Evolutionary conservation across 2,797 vertebrate genomes (phyloP).

Genomic region (Erpetoichthys calabaricus): DNA sequence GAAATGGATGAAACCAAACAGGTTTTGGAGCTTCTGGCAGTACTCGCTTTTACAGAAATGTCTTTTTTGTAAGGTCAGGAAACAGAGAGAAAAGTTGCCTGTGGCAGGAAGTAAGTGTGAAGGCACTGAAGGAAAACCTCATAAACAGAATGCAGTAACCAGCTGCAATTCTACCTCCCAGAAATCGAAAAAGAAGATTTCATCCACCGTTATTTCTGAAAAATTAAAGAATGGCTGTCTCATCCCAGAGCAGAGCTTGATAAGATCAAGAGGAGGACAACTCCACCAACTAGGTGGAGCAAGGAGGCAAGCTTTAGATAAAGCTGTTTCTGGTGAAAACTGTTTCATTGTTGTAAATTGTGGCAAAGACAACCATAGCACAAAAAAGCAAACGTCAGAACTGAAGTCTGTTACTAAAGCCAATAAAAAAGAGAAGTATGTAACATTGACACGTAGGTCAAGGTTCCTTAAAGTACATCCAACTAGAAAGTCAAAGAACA

Average conservation of each 20-base stretch:
- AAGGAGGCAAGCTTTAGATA: too few relatives aligned
- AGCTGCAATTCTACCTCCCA: not conserved
- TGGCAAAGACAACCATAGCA: too few relatives aligned
- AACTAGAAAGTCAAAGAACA: too few relatives aligned
- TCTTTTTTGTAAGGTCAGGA: slow-evolving; percentile 28
- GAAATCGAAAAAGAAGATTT: not conserved
- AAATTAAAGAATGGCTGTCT: not conserved
- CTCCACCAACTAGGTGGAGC: too few relatives aligned
- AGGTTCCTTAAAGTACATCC: too few relatives aligned
- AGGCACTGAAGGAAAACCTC: not conserved
- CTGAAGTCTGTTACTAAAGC: too few relatives aligned
- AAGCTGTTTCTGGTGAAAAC: too few relatives aligned
- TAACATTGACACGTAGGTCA: too few relatives aligned
- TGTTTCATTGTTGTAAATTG: too few relatives aligned
- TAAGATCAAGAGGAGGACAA: too few relatives aligned
- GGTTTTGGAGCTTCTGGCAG: slow-evolving; percentile 34
- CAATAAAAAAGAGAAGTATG: too few relatives aligned
- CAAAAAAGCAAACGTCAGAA: too few relatives aligned
- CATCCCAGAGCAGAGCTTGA: not conserved
- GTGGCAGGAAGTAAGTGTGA: not conserved
- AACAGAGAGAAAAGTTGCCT: not conserved
- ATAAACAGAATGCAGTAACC: not conserved
- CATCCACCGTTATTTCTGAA: not conserved
- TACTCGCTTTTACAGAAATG: slow-evolving; percentile 31
- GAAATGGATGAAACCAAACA: slow-evolving; percentile 36